A percentile compares a stretch with the other conserved stretches of the same genome.
These are phyloP conservation scores for Hypena proboscidalis DNA, from an alignment of 2,888 invertebrate species.

Conservation along the genomic window DNA sequence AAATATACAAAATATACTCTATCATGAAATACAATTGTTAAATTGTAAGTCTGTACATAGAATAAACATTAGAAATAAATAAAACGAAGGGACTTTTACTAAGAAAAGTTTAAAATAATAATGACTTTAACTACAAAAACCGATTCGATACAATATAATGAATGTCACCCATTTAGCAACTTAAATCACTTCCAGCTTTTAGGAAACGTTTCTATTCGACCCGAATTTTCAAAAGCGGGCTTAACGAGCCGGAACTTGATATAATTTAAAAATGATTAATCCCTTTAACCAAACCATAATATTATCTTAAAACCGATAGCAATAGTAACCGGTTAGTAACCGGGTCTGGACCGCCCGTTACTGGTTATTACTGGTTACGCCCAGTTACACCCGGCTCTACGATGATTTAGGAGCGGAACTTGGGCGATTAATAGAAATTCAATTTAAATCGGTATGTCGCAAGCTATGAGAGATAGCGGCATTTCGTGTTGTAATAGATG, in stretches of 20 bases:
- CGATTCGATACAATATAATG: not conserved
- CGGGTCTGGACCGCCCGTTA: not conserved
- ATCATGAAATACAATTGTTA: too few relatives aligned
- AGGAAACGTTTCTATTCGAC: constrained; percentile 3
- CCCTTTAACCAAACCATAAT: constrained; percentile 35
- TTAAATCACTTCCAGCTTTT: not conserved
- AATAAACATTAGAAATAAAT: too few relatives aligned
- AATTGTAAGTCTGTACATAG: too few relatives aligned
- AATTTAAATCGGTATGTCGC: constrained; percentile 23
- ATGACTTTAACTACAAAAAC: too few relatives aligned
- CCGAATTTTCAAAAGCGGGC: constrained; percentile 17
- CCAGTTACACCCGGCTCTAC: constrained; percentile 48
- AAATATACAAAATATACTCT: too few relatives aligned
- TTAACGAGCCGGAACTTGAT: constrained; percentile 30
- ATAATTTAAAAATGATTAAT: constrained; percentile 50
- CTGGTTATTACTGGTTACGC: constrained; percentile 37
- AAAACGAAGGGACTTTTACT: too few relatives aligned
- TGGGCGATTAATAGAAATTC: constrained; percentile 58
- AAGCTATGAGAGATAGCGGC: constrained; percentile 14
- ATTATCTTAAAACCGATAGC: constrained; percentile 19
- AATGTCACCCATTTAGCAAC: constrained; percentile 4
- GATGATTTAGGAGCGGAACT: constrained; percentile 54
- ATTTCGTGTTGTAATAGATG: not conserved
- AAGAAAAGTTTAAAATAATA: too few relatives aligned
- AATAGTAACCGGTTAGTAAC: constrained; percentile 6